These are phyloP conservation scores for Cosmia pyralina DNA, from an alignment of 2,888 invertebrate genomes.

Conservation along the genomic window DNA sequence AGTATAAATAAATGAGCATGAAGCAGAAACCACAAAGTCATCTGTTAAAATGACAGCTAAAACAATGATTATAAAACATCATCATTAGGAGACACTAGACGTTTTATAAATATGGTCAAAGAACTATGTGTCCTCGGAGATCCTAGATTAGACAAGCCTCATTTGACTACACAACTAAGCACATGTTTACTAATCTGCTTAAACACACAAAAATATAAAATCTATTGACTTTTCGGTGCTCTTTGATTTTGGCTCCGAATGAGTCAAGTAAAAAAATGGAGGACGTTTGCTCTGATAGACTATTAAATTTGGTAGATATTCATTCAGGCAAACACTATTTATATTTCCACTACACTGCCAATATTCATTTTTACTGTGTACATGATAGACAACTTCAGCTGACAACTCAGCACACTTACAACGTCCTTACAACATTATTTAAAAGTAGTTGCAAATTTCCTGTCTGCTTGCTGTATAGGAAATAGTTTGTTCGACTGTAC, in stretches of 20 bases:
- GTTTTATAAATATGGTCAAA: conserved; percentile 3
- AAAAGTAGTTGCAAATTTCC: background rate
- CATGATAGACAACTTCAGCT: background rate
- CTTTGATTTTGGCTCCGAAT: background rate
- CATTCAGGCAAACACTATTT: background rate
- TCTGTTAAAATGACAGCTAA: conserved; percentile 27
- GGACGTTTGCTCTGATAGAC: background rate
- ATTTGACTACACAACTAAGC: background rate
- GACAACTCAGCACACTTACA: too few relatives aligned
- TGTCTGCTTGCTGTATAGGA: background rate
- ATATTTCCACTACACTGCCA: background rate
- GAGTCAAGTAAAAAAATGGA: background rate
- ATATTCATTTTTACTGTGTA: background rate
- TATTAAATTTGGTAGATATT: background rate
- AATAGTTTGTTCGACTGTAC: background rate
- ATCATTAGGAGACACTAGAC: conserved; percentile 14
- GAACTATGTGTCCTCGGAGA: background rate
- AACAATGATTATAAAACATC: conserved; percentile 24
- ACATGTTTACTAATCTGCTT: background rate
- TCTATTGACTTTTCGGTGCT: background rate
- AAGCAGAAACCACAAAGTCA: conserved; percentile 6
- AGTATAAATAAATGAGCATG: conserved; percentile 2
- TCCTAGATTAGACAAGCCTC: conserved; percentile 10
- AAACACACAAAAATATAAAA: background rate
- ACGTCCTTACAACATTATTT: background rate